A percentile compares a stretch with the other conserved stretches of the same genome.
Conservation (phyloP, 2,888 invertebrate species). For the Ophion costatus region DNA sequence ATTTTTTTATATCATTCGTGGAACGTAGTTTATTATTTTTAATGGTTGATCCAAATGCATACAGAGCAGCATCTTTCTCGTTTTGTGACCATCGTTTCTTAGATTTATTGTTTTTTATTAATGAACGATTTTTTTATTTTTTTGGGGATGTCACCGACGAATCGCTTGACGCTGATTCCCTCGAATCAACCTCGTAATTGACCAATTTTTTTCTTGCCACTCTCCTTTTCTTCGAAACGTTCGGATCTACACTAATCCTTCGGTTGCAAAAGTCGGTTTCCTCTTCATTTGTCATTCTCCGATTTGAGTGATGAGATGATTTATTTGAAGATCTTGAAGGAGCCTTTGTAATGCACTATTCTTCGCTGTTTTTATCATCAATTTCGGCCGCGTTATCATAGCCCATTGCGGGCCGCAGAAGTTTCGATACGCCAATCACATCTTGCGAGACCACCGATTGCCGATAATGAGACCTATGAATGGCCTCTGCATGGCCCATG, state of each 20-base stretch:
- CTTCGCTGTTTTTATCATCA: neutral
- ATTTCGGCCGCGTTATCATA: constrained; percentile 67
- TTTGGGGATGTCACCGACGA: constrained; percentile 9
- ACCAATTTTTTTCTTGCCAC: neutral
- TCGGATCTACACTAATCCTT: constrained; percentile 9
- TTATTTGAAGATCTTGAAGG: constrained; percentile 3
- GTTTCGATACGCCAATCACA: constrained; percentile 44
- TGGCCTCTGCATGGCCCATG: constrained; percentile 55
- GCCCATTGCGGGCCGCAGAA: constrained; percentile 38
- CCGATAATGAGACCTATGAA: constrained; percentile 53
- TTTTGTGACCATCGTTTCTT: constrained; percentile 26
- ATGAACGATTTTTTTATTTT: constrained; percentile 9
- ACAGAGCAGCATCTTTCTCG: constrained; percentile 4
- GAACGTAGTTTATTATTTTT: constrained; percentile 18
- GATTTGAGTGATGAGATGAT: constrained; percentile 9
- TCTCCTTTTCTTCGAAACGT: constrained; percentile 13
- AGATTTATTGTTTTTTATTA: constrained; percentile 4
- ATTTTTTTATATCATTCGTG: constrained; percentile 4
- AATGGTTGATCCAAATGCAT: constrained; percentile 14
- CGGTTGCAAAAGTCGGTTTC: neutral
- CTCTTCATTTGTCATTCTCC: constrained; percentile 59
- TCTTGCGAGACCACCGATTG: constrained; percentile 47
- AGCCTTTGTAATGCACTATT: constrained; percentile 10
- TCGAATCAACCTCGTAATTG: constrained; percentile 6
- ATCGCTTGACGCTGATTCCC: constrained; percentile 5